phyloP scores from a whole-genome alignment of 2,888 invertebrate genomes.

The Bedellia somnulentella region DNA sequence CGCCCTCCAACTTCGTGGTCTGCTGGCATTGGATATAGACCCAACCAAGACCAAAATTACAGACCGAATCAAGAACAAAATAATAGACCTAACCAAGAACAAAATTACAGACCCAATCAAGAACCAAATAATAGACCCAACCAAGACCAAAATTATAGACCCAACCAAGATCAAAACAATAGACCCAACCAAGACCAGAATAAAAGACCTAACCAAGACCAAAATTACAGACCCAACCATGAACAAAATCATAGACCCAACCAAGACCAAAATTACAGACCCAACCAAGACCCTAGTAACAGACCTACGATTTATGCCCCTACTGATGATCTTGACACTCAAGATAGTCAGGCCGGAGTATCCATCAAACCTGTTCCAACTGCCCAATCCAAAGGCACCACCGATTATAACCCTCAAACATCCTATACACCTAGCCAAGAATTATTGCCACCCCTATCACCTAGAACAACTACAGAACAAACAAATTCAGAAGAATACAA shows the following conservation, averaged over 20 bases:
- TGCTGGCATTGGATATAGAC: constrained; percentile 25
- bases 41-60: constrained; percentile 2
- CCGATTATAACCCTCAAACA: not conserved
- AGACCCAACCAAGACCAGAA: no score
- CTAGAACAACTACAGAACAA: constrained; percentile 19
- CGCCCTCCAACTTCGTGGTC: constrained; percentile 60
- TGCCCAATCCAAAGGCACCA: not conserved
- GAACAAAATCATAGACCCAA: no score
- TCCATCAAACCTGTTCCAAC: no score
- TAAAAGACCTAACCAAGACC: no score
- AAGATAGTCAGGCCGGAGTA: no score
- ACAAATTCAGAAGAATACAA: constrained; percentile 20
- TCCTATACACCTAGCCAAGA: constrained; percentile 17
- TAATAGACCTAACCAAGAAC: constrained; percentile 13
- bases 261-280: constrained; percentile 24
- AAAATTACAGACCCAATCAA: no score
- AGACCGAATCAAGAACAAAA: not conserved
- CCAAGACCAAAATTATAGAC: no score
- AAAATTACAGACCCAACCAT: constrained; percentile 21
- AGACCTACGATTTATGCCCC: no score
- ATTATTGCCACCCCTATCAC: constrained; percentile 23
- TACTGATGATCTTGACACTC: no score
- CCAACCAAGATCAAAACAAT: no score
- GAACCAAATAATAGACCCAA: not conserved
- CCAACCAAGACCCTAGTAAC: constrained; percentile 13